These are phyloP conservation scores for Drosophila setosimentum DNA, from an alignment of 2,888 invertebrate genomes.

Conservation along the genomic window DNA sequence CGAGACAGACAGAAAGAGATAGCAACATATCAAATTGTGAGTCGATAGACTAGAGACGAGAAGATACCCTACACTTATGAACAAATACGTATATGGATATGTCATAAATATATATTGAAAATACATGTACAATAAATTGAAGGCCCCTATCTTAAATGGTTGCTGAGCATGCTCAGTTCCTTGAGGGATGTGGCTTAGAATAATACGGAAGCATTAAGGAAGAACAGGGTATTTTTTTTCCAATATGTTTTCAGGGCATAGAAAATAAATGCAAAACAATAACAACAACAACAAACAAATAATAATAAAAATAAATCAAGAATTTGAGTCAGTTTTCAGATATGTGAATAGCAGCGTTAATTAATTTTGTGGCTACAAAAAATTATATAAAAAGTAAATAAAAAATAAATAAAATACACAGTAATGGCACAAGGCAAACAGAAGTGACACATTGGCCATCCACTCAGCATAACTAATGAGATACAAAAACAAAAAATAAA, in stretches of 20 bases:
- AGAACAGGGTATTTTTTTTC: background rate
- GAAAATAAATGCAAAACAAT: constrained; percentile 18
- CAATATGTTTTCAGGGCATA: constrained; percentile 5
- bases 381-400: constrained; percentile 67
- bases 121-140: background rate
- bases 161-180: background rate
- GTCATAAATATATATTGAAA: background rate
- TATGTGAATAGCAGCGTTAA: constrained; percentile 67
- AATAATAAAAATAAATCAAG: constrained; percentile 28
- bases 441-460: constrained; percentile 66
- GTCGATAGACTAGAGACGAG: background rate
- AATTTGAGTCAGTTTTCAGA: constrained; percentile 45
- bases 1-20: constrained; percentile 19
- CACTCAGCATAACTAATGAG: constrained; percentile 64
- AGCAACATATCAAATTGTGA: background rate
- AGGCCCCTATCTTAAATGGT: accelerated
- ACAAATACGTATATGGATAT: background rate
- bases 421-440: constrained; percentile 61
- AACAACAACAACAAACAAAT: constrained; percentile 2
- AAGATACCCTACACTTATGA: constrained; percentile 33
- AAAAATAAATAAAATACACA: constrained; percentile 70
- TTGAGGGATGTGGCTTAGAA: background rate
- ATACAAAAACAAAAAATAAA: constrained; percentile 8
- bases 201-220: background rate
- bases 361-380: constrained; percentile 67